Evolutionary conservation across 2,888 invertebrate genomes (phyloP), one percentile per base, ranked within the genome.

Genomic region (Euplexia lucipara): DNA sequence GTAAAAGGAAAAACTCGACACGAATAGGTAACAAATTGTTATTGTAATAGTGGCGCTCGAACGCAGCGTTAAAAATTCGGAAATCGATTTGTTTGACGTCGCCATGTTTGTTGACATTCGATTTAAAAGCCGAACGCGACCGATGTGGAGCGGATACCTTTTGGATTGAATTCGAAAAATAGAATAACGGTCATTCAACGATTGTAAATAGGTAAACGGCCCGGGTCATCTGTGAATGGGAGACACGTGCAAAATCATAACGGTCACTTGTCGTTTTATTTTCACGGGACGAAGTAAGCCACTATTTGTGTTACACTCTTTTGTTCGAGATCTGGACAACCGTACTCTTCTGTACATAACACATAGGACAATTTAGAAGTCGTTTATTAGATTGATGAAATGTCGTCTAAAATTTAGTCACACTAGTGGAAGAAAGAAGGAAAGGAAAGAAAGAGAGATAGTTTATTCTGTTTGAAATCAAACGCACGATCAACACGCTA

Each of bases 81-180:
- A 90, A 91, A 92, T 90, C 87, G 89, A 91, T 90, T 91, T 86
- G 81, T 83, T 86, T 86, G 88, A 85, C 86, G 86, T 81, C 87
- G 88, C 85, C 88, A 87, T 88, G 87, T 90, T 92, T 92, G 92
- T 92, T 92, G 92, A 92, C 90, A 89, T 91, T 91, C 86, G 83
- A 87, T 84, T 83, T 84, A 83, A 87, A 83, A 85, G 78, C 78
- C 84, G 84, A 87, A 85, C 83, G 81, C 80, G 80, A 69, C 78
- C 78, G 83, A 85, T 84, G 78, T 84, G 52, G 81, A 87, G 80
- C 89, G 90, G 88, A 90, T 85, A 87, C 86, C 82, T 86, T 78
- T 85, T 81, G 78, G 79, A 81, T 81, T 84, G 83, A 91, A 87
- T 88, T 85, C 83, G 77, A 88, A 89, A 90, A 90, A 86, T 84